Base-by-base conservation (phyloP, 35 echinoderm and acorn worm genomes). In the Ophiothrix spiculata region DNA sequence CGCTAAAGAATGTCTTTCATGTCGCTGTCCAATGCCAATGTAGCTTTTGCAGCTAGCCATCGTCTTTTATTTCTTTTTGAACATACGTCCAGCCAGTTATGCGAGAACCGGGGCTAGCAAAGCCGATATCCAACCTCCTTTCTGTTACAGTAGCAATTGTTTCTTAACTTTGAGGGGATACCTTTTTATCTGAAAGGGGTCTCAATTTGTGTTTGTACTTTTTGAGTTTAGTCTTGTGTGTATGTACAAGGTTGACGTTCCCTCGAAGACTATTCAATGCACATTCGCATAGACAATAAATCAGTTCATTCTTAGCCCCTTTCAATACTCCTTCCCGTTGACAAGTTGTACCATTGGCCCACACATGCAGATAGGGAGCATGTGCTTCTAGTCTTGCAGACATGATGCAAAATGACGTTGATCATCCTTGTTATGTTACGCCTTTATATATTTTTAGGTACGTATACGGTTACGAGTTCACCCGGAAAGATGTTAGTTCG, bases 141-240 rank as follows among this genome's bases (percentile, higher is more conserved):
- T 79, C 40, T 89, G 76, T 40, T 32, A 69, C 23, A 90, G 4
- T 33, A 75, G 35, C 23, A 69, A 2, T 89, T 78, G 74, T 74
- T 81, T 79, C 64, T 74, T 86, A 11, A 13, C 81, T 11, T 64
- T 56, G 12, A 45, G 21, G 33, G 46, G 36, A 79, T n/a, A 63
- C 54, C 34, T 84, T 81, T 49, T 88, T 91, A 85, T 85, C 39
- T 0, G 79, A 54, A 35, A 87, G 79, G 38, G 56, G 23, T 19
- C 93, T 40, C 4, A 95, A 39, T 45, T 87, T 75, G 49, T 79
- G 85, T 78, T 91, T 95, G 54, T 91, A 38, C 19, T 85, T 83
- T 12, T 73, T 39, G 34, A 96, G 74, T 69, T 54, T 77, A 29
- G 28, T 88, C 56, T 86, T 95, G 42, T 95, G 80, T 41, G 37